These are phyloP conservation scores for Drosophila navojoa DNA, from an alignment of 1,140 invertebrate species.

Conservation along the genomic window DNA sequence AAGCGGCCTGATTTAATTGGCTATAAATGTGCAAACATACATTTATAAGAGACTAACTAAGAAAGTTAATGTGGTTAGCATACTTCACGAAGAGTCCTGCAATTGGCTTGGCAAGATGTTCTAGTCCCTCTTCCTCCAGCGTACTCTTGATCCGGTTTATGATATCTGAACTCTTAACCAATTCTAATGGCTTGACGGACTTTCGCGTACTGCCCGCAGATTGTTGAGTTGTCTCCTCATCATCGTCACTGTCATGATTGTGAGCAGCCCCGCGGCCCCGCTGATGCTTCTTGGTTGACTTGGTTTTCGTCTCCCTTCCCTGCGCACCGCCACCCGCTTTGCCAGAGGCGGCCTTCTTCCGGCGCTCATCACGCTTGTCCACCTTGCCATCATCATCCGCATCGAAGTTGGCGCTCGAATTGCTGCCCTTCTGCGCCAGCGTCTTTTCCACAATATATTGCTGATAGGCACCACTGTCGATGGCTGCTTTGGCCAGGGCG, in stretches of 20 bases:
- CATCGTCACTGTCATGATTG: slow-evolving; percentile 88
- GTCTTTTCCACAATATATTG: slow-evolving; percentile 87
- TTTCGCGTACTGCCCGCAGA: slow-evolving; percentile 36
- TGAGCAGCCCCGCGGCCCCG: slow-evolving; percentile 85
- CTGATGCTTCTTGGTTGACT: slow-evolving; percentile 93
- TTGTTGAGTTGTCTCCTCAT: slow-evolving; percentile 58
- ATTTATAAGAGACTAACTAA: neutral
- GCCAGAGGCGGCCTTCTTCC: slow-evolving; percentile 93
- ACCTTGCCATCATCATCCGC: slow-evolving; percentile 85
- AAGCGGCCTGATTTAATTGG: slow-evolving; percentile 84
- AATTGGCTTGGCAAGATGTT: slow-evolving; percentile 87
- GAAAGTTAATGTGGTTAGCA: slow-evolving; percentile 13
- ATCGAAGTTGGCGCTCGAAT: slow-evolving; percentile 47
- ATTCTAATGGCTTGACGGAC: slow-evolving; percentile 53
- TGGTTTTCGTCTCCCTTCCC: slow-evolving; percentile 97
- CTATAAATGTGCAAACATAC: slow-evolving; percentile 35
- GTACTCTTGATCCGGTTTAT: slow-evolving; percentile 87
- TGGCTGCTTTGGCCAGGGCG: slow-evolving; percentile 89
- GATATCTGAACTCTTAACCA: slow-evolving; percentile 88
- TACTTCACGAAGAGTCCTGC: slow-evolving; percentile 86
- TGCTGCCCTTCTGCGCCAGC: slow-evolving; percentile 82
- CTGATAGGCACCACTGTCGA: slow-evolving; percentile 88
- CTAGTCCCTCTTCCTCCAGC: slow-evolving; percentile 87
- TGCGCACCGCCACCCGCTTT: slow-evolving; percentile 95
- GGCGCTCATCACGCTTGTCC: slow-evolving; percentile 93